Evolutionary conservation across 2,888 invertebrate genomes (phyloP).

Genomic region (Bombyx huttoni): DNA sequence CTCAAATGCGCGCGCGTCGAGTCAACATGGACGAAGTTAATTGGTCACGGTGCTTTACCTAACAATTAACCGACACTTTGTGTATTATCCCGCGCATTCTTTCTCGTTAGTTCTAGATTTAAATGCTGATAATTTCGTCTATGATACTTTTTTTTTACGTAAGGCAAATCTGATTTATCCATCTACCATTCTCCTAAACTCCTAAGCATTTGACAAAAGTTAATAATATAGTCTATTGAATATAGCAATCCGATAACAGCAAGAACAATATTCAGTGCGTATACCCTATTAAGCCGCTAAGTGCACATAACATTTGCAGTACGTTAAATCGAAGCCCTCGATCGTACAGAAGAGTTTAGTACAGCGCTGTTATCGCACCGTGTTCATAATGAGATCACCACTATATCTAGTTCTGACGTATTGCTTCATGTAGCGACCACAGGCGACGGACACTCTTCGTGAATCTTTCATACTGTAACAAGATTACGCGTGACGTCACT

Average conservation of each 20-base stretch:
- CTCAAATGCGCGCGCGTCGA: slow-evolving; percentile 42
- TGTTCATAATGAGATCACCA: slow-evolving; percentile 55
- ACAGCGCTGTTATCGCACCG: slow-evolving; percentile 30
- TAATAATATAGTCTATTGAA: too few relatives aligned
- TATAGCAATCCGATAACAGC: too few relatives aligned
- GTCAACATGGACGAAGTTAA: slow-evolving; percentile 38
- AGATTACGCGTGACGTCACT: slow-evolving; percentile 1
- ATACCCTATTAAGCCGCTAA: too few relatives aligned
- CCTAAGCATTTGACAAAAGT: too few relatives aligned
- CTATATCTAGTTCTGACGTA: slow-evolving; percentile 63
- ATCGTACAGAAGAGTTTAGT: slow-evolving; percentile 17
- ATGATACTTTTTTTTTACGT: not conserved
- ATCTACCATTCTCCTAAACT: too few relatives aligned
- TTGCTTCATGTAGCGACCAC: slow-evolving; percentile 14
- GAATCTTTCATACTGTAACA: slow-evolving; percentile 12
- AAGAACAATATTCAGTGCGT: too few relatives aligned
- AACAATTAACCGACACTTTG: slow-evolving; percentile 44
- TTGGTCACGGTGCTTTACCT: slow-evolving; percentile 68
- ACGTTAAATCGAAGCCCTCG: slow-evolving; percentile 21
- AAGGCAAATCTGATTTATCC: not conserved
- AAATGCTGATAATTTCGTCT: not conserved
- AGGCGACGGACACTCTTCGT: slow-evolving; percentile 22
- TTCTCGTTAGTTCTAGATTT: slow-evolving; percentile 13
- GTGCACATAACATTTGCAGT: not conserved
- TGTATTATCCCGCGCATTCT: slow-evolving; percentile 26